Conservation (phyloP, 2,113 vertebrate species). For the Pogona vitticeps region DNA sequence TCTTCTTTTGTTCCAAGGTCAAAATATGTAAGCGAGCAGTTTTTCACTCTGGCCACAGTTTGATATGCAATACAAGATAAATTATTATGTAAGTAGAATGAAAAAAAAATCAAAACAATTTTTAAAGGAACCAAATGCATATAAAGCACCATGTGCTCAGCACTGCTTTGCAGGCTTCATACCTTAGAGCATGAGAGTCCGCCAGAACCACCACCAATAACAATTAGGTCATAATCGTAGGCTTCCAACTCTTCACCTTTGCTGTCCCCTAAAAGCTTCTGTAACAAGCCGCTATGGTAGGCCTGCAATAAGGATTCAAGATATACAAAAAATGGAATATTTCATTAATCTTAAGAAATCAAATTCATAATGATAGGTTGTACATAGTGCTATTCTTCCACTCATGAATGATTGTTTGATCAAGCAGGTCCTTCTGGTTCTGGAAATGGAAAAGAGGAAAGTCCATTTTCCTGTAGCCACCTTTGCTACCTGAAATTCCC, state of each 20-base stretch:
- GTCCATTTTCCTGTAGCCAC: neutral
- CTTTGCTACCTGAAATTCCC: no score
- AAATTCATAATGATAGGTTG: neutral
- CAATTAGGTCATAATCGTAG: constrained; percentile 92
- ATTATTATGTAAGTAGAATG: neutral
- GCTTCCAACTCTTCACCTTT: constrained; percentile 49
- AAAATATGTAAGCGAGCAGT: neutral
- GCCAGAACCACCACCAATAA: constrained; percentile 95
- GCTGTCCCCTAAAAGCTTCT: constrained; percentile 81
- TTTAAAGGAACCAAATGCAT: neutral
- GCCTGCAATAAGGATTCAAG: constrained; percentile 73
- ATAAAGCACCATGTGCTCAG: neutral
- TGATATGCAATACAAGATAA: neutral
- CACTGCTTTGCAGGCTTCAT: constrained; percentile 15
- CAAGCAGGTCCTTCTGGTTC: neutral
- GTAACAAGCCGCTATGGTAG: constrained; percentile 84
- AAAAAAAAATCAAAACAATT: neutral
- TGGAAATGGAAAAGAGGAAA: neutral
- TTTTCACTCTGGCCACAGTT: neutral
- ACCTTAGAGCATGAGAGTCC: constrained; percentile 97
- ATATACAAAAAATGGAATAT: neutral
- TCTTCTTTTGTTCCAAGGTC: neutral
- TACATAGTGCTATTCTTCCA: neutral
- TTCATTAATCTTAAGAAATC: neutral
- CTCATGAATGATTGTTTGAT: neutral